Percentiles rank a stretch among this genome's conserved stretches.
phyloP scores from a whole-genome alignment of 2,113 vertebrate species.

The Potamarius usumacintae region DNA sequence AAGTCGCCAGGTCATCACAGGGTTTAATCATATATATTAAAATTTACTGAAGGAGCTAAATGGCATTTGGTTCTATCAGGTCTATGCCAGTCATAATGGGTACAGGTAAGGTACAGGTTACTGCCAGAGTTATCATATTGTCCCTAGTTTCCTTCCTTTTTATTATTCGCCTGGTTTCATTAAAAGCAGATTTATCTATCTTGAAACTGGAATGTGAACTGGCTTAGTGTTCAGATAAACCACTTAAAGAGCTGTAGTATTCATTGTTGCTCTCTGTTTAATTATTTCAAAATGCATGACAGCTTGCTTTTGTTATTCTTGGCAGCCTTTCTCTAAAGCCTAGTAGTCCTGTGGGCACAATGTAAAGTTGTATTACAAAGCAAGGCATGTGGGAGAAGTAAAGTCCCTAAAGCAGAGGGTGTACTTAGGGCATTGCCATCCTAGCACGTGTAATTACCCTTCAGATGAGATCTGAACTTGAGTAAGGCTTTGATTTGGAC shows the following conservation, averaged over 20 bases:
- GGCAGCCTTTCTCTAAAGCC: constrained; percentile 13
- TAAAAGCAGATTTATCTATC: not conserved
- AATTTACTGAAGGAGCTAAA: not conserved
- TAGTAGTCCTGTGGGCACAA: not conserved
- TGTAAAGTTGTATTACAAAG: constrained; percentile 23
- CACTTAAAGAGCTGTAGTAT: not conserved
- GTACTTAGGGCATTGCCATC: constrained; percentile 13
- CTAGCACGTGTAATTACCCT: constrained; percentile 4
- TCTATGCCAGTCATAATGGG: not conserved
- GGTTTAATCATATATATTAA: not conserved
- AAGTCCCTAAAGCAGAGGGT: not conserved
- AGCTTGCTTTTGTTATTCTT: constrained; percentile 33
- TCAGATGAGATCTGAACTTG: not conserved
- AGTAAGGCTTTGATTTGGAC: not conserved
- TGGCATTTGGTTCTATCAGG: not conserved
- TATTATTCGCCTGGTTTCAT: not conserved
- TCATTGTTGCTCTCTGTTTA: not conserved
- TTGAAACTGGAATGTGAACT: not conserved
- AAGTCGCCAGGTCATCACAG: no score
- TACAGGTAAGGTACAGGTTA: not conserved
- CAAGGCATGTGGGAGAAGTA: constrained; percentile 24
- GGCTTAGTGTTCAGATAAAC: not conserved
- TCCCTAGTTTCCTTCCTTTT: not conserved
- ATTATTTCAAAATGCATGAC: not conserved
- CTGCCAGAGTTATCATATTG: not conserved